A percentile compares a stretch with the other conserved stretches of the same genome.
These are phyloP conservation scores for Stomorhina lunata DNA, from an alignment of 2,888 invertebrate genomes.

Conservation along the genomic window DNA sequence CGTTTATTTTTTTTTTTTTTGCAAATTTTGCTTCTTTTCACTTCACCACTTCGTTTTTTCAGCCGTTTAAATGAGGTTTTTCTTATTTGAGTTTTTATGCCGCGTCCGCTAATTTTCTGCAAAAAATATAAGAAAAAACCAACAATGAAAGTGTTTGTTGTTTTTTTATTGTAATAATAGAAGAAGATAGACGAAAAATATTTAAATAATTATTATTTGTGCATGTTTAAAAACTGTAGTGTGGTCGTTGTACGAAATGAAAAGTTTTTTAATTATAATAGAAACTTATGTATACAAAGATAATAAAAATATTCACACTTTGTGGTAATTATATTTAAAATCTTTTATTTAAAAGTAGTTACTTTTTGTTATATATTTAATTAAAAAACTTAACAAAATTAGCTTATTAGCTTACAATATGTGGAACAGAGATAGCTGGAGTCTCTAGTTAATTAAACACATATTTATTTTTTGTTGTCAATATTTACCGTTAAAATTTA, in stretches of 20 bases:
- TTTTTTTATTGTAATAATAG: constrained; percentile 31
- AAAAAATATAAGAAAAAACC: constrained; percentile 29
- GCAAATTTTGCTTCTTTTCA: constrained; percentile 12
- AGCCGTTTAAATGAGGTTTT: constrained; percentile 5
- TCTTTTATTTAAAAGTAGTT: neutral
- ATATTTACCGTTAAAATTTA: constrained; percentile 42
- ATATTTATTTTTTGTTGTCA: constrained; percentile 33
- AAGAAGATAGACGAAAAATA: constrained; percentile 12
- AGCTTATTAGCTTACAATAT: too few relatives aligned
- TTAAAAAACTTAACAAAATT: neutral
- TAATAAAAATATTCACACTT: constrained; percentile 10
- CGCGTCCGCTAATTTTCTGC: constrained; percentile 54
- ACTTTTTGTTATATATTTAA: neutral
- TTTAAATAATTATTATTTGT: constrained; percentile 29
- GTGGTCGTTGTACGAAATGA: neutral
- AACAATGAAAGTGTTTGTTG: constrained; percentile 44
- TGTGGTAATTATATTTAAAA: constrained; percentile 3
- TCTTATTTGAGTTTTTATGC: constrained; percentile 47
- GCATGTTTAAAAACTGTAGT: neutral
- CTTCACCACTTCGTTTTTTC: neutral
- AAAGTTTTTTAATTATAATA: constrained; percentile 10
- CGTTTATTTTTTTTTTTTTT: neutral
- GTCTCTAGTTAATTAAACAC: neutral
- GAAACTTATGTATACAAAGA: neutral
- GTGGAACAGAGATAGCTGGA: neutral